These are phyloP conservation scores for Brachyptera putata DNA, from an alignment of 2,888 invertebrate species.

Conservation along the genomic window DNA sequence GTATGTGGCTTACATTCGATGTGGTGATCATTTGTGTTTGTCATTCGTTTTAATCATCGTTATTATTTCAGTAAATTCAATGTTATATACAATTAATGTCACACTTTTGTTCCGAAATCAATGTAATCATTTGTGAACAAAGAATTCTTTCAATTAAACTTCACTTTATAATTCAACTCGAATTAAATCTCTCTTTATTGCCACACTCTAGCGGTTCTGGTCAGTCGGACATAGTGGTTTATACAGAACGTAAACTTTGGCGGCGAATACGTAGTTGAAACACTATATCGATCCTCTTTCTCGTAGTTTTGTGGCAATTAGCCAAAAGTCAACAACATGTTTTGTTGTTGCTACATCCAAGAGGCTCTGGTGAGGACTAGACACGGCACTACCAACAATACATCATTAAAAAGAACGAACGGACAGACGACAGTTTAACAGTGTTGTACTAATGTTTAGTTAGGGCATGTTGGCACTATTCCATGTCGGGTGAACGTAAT, in stretches of 20 bases:
- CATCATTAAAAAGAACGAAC: conserved; percentile 15
- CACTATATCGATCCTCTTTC: conserved; percentile 5
- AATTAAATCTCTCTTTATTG: too few species aligned
- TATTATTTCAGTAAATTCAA: too few species aligned
- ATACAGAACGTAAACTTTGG: background rate
- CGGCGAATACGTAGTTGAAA: background rate
- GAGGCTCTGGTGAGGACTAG: background rate
- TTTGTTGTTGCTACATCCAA: conserved; percentile 10
- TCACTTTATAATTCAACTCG: too few species aligned
- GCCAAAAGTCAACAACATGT: conserved; percentile 21
- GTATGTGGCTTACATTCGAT: too few species aligned
- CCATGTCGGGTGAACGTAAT: background rate
- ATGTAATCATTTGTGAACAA: too few species aligned
- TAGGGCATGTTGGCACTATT: background rate
- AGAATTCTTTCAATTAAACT: too few species aligned
- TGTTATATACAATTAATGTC: too few species aligned
- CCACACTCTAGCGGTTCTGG: too few species aligned
- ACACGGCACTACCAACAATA: conserved; percentile 10
- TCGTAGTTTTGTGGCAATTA: conserved; percentile 17
- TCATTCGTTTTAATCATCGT: too few species aligned
- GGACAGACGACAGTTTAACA: conserved; percentile 18
- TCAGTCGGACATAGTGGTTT: background rate
- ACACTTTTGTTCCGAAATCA: too few species aligned
- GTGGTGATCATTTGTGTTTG: too few species aligned
- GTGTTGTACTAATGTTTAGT: conserved; percentile 20